Conservation (phyloP, 2,797 vertebrate species). For the Leptoclinus maculatus region DNA sequence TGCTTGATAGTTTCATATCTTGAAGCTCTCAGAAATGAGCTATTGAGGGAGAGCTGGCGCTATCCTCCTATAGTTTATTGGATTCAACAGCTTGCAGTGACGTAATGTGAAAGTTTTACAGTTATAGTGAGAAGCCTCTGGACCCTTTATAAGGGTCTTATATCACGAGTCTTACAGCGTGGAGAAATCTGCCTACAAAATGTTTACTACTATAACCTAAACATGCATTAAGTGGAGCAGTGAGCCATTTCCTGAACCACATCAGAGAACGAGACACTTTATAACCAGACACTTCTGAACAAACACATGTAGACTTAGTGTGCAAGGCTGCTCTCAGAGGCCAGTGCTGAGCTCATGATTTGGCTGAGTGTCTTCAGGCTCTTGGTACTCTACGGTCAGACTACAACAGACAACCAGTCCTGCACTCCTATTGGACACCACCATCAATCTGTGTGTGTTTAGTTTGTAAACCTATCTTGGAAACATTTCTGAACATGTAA, state of each 20-base stretch:
- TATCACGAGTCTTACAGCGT: constrained; percentile 37
- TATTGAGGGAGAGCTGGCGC: constrained; percentile 12
- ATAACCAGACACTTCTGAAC: constrained; percentile 71
- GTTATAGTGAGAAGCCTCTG: constrained; percentile 34
- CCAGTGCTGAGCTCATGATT: constrained; percentile 82
- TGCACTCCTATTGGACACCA: constrained; percentile 57
- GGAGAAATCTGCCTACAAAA: constrained; percentile 69
- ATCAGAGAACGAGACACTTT: constrained; percentile 78
- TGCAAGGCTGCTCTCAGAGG: constrained; percentile 59
- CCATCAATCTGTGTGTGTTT: constrained; percentile 48
- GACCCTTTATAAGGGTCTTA: constrained; percentile 53
- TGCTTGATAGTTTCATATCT: constrained; percentile 12
- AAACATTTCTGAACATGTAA: constrained; percentile 54
- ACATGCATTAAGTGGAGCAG: constrained; percentile 65
- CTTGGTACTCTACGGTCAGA: constrained; percentile 66
- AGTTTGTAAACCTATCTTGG: constrained; percentile 68
- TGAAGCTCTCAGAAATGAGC: constrained; percentile 12
- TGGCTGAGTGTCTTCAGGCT: constrained; percentile 76
- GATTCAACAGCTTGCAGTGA: constrained; percentile 43
- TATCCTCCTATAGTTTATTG: constrained; percentile 23
- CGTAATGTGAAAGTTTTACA: constrained; percentile 43
- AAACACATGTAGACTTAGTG: constrained; percentile 78
- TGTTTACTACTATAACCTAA: constrained; percentile 74
- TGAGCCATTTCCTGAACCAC: constrained; percentile 79
- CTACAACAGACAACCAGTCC: constrained; percentile 42